phyloP scores from a whole-genome alignment of 1,140 invertebrate species.

The Saccostrea glomerata region DNA sequence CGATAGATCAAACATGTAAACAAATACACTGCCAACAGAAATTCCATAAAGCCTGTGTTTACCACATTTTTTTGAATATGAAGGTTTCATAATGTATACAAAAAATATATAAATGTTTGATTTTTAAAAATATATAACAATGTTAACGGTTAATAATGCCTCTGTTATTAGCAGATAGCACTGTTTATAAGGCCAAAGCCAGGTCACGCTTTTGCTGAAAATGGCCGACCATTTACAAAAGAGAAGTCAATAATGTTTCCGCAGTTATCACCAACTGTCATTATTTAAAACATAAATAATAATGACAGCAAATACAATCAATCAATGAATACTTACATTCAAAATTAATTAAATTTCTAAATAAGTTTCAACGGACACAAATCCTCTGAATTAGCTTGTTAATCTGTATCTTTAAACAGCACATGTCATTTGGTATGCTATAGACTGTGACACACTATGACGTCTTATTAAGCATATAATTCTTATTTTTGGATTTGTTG shows the following conservation, averaged over 20 bases:
- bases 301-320: background rate
- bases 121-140: background rate
- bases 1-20: slow-evolving; percentile 38
- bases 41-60: background rate
- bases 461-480: too few species aligned
- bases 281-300: background rate
- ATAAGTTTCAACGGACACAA: background rate
- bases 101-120: background rate
- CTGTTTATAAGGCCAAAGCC: slow-evolving; percentile 29
- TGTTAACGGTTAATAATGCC: background rate
- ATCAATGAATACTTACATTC: background rate
- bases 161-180: background rate
- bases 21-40: background rate
- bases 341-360: background rate
- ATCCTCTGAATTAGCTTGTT: too few species aligned
- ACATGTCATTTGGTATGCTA: background rate
- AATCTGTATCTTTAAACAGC: background rate
- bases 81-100: background rate
- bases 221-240: slow-evolving; percentile 16
- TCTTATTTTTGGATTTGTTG: too few species aligned
- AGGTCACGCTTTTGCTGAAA: slow-evolving; percentile 37
- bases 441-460: too few species aligned
- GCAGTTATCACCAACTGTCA: background rate
- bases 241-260: background rate
- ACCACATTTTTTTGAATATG: background rate